Conservation (phyloP, 2,113 vertebrate genomes). For the Falco punctatus region DNA sequence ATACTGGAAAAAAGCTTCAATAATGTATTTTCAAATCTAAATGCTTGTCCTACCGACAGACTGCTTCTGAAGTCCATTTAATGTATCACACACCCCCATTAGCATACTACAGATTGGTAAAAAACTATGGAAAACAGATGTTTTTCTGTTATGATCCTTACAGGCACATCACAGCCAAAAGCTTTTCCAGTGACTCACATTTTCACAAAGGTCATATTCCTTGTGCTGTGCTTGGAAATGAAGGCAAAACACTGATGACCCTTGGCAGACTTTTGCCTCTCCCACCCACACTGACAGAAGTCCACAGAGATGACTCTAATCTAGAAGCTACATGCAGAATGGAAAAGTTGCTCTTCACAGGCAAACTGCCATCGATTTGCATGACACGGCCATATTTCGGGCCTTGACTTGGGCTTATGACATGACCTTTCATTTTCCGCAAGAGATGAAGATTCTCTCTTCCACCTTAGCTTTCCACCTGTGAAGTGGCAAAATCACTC, state of each 20-base stretch:
- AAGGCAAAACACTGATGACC: slow-evolving; percentile 20
- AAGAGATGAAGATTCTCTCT: not conserved
- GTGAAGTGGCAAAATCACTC: not conserved
- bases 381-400: fast-evolving
- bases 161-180: not conserved
- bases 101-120: not conserved
- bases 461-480: not conserved
- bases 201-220: slow-evolving; percentile 13
- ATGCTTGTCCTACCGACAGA: not conserved
- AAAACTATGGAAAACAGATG: not conserved
- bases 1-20: not conserved
- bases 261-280: not conserved
- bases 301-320: not conserved
- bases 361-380: not conserved
- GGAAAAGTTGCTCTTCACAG: not conserved
- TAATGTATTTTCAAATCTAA: not conserved
- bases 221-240: not conserved
- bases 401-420: not conserved
- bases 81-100: not conserved
- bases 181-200: slow-evolving; percentile 37
- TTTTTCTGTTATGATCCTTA: not conserved
- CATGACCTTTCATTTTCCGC: not conserved
- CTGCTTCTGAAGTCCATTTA: not conserved
- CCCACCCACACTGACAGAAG: not conserved
- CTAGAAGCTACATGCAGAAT: not conserved